phyloP scores from a whole-genome alignment of 2,797 vertebrate species.

The Lepidocolaptes lacrymiger region DNA sequence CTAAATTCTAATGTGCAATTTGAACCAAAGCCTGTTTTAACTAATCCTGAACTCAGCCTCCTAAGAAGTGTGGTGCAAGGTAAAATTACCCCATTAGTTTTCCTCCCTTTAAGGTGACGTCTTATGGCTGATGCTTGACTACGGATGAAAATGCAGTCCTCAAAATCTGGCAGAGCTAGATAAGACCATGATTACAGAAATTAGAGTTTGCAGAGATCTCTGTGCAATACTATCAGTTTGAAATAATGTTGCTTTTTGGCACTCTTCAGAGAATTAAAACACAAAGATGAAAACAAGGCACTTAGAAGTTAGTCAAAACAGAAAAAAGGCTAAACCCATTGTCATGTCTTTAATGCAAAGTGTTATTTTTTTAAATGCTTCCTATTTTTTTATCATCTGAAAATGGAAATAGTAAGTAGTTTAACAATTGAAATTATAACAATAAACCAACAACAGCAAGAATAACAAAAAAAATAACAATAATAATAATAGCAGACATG shows the following conservation, averaged over 20 bases:
- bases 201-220: not conserved
- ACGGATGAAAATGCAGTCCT: not conserved
- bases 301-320: not conserved
- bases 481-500: no score
- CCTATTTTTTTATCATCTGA: not conserved
- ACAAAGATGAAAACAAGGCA: not conserved
- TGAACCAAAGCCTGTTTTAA: not conserved
- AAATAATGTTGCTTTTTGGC: fast-evolving
- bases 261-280: not conserved
- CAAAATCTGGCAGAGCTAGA: not conserved
- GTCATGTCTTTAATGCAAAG: not conserved
- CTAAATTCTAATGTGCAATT: not conserved
- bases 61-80: not conserved
- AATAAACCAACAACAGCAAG: fast-evolving
- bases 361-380: not conserved
- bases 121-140: not conserved
- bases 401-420: not conserved
- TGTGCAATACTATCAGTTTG: not conserved
- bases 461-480: not conserved
- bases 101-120: not conserved
- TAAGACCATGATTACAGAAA: not conserved
- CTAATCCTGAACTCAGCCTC: not conserved
- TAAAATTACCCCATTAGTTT: not conserved
- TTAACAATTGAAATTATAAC: not conserved
- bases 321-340: not conserved